phyloP scores from a whole-genome alignment of 2,797 vertebrate genomes.

The Botia almorhae region DNA sequence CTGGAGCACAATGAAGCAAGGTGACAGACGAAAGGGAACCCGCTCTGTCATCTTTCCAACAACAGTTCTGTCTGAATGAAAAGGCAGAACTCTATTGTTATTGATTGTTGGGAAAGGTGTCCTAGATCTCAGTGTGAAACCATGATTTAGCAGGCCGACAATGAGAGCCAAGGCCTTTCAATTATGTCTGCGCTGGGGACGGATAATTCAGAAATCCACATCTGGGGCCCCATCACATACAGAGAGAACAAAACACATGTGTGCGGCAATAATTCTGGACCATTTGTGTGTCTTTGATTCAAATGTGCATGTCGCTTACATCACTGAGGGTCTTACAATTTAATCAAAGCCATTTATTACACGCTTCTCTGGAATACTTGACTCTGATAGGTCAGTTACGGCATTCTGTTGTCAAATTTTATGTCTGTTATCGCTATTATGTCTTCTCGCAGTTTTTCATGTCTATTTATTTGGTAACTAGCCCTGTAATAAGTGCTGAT shows the following conservation, averaged over 20 bases:
- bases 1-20: constrained; percentile 16
- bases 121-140: constrained; percentile 55
- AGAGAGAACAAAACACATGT: background rate
- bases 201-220: constrained; percentile 45
- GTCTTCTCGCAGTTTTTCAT: background rate
- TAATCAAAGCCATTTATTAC: background rate
- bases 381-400: background rate
- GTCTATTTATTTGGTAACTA: background rate
- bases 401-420: background rate
- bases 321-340: background rate
- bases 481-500: background rate
- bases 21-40: constrained; percentile 40
- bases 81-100: constrained; percentile 51
- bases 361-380: background rate
- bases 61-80: constrained; percentile 49
- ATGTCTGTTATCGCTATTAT: background rate
- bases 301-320: background rate
- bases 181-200: constrained; percentile 24
- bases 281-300: background rate
- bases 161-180: constrained; percentile 43
- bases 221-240: constrained; percentile 25
- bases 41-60: constrained; percentile 31
- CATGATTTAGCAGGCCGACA: constrained; percentile 48
- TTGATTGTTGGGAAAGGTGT: constrained; percentile 55
- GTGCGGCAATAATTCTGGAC: background rate